These are phyloP conservation scores for Gymnosoma rotundatum DNA, from an alignment of 2,888 invertebrate genomes.

Conservation along the genomic window DNA sequence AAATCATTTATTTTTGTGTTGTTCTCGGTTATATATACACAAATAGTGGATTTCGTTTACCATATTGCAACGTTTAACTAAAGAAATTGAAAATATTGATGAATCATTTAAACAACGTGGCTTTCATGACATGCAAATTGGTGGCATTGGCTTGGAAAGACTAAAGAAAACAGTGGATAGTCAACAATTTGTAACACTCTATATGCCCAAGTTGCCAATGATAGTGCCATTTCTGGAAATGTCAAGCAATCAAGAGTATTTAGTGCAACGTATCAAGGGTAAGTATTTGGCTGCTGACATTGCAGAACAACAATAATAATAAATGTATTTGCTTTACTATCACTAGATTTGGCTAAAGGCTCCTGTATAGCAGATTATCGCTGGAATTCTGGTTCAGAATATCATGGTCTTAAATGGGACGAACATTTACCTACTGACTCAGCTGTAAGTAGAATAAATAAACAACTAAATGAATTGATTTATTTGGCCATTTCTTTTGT, in stretches of 20 bases:
- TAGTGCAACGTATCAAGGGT: constrained; percentile 89
- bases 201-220: constrained; percentile 82
- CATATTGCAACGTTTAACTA: constrained; percentile 88
- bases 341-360: constrained; percentile 83
- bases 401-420: constrained; percentile 90
- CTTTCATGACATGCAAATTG: constrained; percentile 86
- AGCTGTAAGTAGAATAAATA: constrained; percentile 83
- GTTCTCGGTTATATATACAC: constrained; percentile 7
- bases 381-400: constrained; percentile 92
- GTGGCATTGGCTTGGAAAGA: constrained; percentile 88
- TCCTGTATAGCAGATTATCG: constrained; percentile 94
- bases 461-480: background rate
- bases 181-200: constrained; percentile 80
- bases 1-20: background rate
- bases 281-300: background rate
- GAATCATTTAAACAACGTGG: constrained; percentile 88
- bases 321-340: constrained; percentile 7
- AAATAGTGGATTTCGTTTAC: constrained; percentile 93
- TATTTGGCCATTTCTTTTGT: background rate
- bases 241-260: constrained; percentile 92
- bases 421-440: constrained; percentile 93
- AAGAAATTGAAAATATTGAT: constrained; percentile 89
- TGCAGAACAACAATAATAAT: background rate
- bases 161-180: constrained; percentile 88
- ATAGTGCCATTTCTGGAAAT: constrained; percentile 92